These are phyloP conservation scores for Lophius americanus DNA, from an alignment of 2,797 vertebrate genomes.

Conservation along the genomic window DNA sequence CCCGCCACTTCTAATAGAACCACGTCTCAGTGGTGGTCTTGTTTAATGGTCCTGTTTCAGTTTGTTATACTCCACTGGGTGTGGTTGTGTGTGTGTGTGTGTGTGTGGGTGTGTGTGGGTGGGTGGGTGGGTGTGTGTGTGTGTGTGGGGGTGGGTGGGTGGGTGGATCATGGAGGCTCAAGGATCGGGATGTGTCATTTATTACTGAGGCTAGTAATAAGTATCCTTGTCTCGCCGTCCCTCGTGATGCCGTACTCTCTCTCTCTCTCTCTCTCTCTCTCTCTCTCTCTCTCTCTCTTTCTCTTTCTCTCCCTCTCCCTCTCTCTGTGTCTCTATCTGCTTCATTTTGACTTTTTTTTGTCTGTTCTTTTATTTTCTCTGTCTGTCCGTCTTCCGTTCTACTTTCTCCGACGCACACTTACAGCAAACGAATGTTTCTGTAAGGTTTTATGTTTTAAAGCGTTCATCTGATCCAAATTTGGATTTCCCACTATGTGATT, in stretches of 20 bases:
- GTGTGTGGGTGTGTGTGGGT: neutral
- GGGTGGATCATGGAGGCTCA: neutral
- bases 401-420: neutral
- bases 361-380: conserved; percentile 3
- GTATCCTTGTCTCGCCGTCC: conserved; percentile 14
- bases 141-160: neutral
- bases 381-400: no score
- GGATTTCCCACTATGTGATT: no score
- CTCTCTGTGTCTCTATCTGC: no score
- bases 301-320: no score
- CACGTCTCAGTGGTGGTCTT: conserved; percentile 31
- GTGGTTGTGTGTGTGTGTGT: neutral
- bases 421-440: conserved; percentile 9
- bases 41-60: conserved; percentile 53
- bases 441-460: neutral
- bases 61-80: conserved; percentile 18
- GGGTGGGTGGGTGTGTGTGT: neutral
- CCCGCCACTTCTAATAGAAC: conserved; percentile 40
- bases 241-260: conserved; percentile 4
- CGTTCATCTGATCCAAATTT: no score
- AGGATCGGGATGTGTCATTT: conserved; percentile 17
- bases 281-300: neutral
- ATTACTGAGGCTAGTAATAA: conserved; percentile 13
- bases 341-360: no score
- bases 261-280: neutral